Conservation (phyloP, 1,140 invertebrate species). For the Heterodera carotae region DNA sequence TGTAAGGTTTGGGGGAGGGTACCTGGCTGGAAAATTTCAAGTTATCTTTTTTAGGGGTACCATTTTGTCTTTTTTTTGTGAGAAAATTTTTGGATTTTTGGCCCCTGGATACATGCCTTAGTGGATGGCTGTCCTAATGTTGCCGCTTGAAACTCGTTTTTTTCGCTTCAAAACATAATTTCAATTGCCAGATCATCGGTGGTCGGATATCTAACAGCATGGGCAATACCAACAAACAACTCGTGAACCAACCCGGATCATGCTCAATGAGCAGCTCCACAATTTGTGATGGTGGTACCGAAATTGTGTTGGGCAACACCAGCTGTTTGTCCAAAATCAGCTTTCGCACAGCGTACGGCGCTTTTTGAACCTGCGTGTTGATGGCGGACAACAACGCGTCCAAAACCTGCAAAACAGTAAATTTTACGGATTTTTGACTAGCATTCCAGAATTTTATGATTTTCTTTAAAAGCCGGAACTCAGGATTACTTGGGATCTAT, state of each 20-base stretch:
- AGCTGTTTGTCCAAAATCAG: conserved; percentile 65
- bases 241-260: conserved; percentile 32
- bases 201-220: not conserved
- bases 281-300: conserved; percentile 61
- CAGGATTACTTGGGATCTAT: no score
- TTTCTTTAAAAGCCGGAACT: no score
- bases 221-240: not conserved
- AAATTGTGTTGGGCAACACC: conserved; percentile 64
- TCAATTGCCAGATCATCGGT: conserved; percentile 5
- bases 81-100: no score
- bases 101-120: no score
- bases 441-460: no score
- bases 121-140: no score
- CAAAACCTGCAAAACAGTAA: conserved; percentile 35
- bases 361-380: conserved; percentile 61
- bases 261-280: conserved; percentile 65
- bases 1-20: no score
- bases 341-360: conserved; percentile 56
- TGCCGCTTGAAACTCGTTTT: no score
- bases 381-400: conserved; percentile 61
- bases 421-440: conserved; percentile 13
- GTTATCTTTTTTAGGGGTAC: no score
- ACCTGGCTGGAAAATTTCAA: no score
- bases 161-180: conserved; percentile 21
- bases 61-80: no score